Evolutionary conservation across 2,888 invertebrate genomes (phyloP).

Genomic region (Rhyacophila evoluta): DNA sequence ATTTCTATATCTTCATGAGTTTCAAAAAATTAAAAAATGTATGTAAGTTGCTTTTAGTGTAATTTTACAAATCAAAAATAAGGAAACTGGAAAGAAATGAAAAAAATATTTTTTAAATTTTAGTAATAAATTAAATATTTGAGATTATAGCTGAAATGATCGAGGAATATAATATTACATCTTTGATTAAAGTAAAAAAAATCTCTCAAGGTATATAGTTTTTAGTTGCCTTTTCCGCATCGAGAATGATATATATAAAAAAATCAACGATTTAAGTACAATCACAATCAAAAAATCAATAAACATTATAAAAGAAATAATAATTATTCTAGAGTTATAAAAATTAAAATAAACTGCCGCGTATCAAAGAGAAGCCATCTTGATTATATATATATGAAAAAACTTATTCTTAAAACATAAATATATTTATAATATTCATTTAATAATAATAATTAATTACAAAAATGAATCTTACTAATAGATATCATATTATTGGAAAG

Average conservation of each 20-base stretch:
- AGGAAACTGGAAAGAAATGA: too few relatives aligned
- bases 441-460: constrained; percentile 2
- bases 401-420: constrained; percentile 14
- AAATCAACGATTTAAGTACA: constrained; percentile 22
- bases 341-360: constrained; percentile 24
- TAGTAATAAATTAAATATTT: too few relatives aligned
- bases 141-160: too few relatives aligned
- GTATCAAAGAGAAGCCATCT: neutral
- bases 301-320: constrained; percentile 24
- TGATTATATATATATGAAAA: neutral
- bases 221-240: constrained; percentile 17
- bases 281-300: constrained; percentile 8
- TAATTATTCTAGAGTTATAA: neutral
- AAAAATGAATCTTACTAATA: neutral
- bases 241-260: neutral
- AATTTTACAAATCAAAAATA: too few relatives aligned
- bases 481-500: constrained; percentile 7
- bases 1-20: too few relatives aligned
- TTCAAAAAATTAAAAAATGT: too few relatives aligned
- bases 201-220: constrained; percentile 6
- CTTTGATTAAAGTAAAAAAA: too few relatives aligned
- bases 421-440: constrained; percentile 3
- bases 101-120: too few relatives aligned
- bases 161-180: too few relatives aligned
- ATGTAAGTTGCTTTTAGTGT: too few relatives aligned